Percentiles rank a stretch among this genome's conserved stretches.
phyloP scores from a whole-genome alignment of 2,888 invertebrate genomes.

The Eupeodes latifasciatus region DNA sequence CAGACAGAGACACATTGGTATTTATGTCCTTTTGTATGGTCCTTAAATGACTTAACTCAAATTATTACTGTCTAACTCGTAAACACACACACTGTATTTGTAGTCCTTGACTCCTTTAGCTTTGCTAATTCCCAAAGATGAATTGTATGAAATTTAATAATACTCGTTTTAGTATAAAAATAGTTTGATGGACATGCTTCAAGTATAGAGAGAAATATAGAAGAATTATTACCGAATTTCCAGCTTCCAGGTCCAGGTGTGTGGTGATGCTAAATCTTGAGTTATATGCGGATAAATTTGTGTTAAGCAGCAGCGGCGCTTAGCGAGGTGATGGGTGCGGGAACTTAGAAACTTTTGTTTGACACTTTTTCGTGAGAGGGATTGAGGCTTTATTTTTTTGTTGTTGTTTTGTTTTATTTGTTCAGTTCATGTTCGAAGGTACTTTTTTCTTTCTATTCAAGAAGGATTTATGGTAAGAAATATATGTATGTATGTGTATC shows the following conservation, averaged over 20 bases:
- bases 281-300: neutral
- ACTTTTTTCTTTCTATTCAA: conserved; percentile 7
- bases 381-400: neutral
- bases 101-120: neutral
- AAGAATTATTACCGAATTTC: conserved; percentile 35
- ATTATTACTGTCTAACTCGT: neutral
- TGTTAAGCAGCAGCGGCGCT: neutral
- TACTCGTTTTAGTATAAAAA: neutral
- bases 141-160: conserved; percentile 46
- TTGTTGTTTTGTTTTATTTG: conserved; percentile 4
- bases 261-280: neutral
- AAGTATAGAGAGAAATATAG: conserved; percentile 14
- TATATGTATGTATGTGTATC: neutral
- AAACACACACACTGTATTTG: conserved; percentile 18
- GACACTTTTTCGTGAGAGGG: conserved; percentile 4
- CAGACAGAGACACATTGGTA: conserved; percentile 5
- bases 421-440: conserved; percentile 1
- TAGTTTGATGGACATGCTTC: conserved; percentile 40
- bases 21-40: neutral
- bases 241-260: neutral
- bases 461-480: conserved; percentile 40
- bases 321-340: neutral
- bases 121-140: conserved; percentile 53
- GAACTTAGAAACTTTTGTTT: conserved; percentile 43
- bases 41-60: conserved; percentile 14